Evolutionary conservation across 2,113 vertebrate genomes (phyloP).

Genomic region (Colaptes auratus): DNA sequence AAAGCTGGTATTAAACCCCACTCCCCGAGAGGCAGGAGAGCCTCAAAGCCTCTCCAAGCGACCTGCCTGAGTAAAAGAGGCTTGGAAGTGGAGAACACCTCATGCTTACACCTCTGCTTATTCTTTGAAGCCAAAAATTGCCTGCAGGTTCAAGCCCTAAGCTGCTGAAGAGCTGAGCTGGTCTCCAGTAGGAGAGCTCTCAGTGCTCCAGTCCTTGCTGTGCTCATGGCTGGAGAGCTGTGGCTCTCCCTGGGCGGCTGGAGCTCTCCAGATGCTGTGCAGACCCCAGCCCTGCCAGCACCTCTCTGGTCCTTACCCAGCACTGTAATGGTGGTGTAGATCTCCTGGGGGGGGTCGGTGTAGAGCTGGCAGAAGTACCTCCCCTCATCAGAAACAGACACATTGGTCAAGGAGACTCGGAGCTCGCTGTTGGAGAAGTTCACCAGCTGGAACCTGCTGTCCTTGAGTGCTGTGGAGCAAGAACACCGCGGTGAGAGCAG

Average conservation of each 20-base stretch:
- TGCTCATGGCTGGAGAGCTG: rapidly evolving
- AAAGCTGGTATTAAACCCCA: background rate
- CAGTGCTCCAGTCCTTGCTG: rapidly evolving
- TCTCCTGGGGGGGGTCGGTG: conserved; percentile 97
- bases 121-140: background rate
- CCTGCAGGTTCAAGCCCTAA: background rate
- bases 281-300: no score
- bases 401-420: conserved; percentile 95
- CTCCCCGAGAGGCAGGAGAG: background rate
- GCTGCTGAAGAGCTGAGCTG: background rate
- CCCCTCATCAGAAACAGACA: conserved; percentile 95
- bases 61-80: background rate
- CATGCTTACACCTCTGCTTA: background rate
- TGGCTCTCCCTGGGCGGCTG: rapidly evolving
- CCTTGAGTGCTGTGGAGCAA: conserved; percentile 90
- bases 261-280: no score
- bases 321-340: conserved; percentile 93
- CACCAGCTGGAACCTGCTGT: conserved; percentile 98
- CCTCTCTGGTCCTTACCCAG: conserved; percentile 81
- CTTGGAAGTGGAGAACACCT: background rate
- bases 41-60: background rate
- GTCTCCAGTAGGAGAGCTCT: background rate
- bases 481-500: background rate
- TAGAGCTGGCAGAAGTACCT: conserved; percentile 98
- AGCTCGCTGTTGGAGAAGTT: conserved; percentile 99